Conservation (phyloP, 2,113 vertebrate species). For the Phalacrocorax carbo region DNA sequence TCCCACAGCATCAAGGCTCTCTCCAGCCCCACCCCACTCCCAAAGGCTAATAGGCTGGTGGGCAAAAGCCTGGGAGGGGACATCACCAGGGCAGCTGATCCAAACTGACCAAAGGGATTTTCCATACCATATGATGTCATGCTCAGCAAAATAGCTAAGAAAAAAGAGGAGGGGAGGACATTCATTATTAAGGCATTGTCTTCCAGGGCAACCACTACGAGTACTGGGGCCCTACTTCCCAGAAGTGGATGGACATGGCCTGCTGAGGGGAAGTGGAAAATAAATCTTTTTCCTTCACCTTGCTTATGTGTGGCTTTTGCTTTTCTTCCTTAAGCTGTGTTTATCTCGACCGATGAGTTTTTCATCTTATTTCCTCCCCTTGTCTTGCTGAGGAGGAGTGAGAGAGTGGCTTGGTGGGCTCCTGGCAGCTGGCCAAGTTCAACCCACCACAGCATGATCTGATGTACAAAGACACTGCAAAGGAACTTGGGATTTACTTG, state of each 20-base stretch:
- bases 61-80: background rate
- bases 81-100: background rate
- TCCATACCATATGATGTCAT: background rate
- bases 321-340: background rate
- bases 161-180: background rate
- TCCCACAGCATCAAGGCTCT: background rate
- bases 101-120: background rate
- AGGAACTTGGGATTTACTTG: background rate
- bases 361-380: background rate
- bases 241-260: background rate
- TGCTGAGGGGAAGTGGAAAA: background rate
- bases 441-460: background rate
- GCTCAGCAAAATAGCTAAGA: background rate
- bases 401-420: background rate
- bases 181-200: background rate
- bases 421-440: background rate
- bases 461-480: background rate
- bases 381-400: background rate
- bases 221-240: background rate
- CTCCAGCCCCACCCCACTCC: background rate
- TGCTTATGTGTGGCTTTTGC: background rate
- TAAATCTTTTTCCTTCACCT: background rate
- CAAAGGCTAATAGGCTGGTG: background rate
- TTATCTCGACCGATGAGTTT: accelerated
- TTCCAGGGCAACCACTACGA: background rate